A percentile compares a stretch with the other conserved stretches of the same genome.
These are phyloP conservation scores for Salvelinus namaycush DNA, from an alignment of 2,113 vertebrate genomes.

Conservation along the genomic window DNA sequence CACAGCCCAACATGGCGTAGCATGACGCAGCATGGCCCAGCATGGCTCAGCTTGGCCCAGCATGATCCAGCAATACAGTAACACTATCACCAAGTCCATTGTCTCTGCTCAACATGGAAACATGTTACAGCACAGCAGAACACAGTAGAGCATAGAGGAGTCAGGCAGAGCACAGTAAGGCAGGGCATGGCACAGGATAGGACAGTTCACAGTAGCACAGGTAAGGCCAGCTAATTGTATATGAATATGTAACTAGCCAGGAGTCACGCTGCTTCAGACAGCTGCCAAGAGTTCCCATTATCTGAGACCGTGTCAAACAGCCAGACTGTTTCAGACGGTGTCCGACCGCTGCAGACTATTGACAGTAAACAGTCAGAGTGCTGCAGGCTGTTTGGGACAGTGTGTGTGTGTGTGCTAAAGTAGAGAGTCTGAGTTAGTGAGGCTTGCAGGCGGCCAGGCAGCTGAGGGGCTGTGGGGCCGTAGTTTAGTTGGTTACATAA, in stretches of 20 bases:
- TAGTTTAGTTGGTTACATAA: conserved; percentile 57
- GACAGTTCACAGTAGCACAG: background rate
- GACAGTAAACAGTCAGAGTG: conserved; percentile 25
- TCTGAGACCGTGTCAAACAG: background rate
- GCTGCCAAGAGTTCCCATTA: background rate
- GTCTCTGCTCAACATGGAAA: too few relatives aligned
- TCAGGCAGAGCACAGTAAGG: too few relatives aligned
- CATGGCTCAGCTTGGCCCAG: background rate
- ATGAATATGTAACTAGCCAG: background rate
- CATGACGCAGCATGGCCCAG: conserved; percentile 6
- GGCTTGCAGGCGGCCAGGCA: background rate
- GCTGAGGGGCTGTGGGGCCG: background rate
- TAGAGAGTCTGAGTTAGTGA: background rate
- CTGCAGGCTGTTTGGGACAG: conserved; percentile 17
- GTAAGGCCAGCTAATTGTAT: background rate
- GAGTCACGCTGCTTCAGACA: conserved; percentile 8
- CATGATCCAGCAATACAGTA: background rate
- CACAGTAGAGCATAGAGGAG: too few relatives aligned
- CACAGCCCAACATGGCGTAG: conserved; percentile 5
- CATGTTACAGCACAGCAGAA: too few relatives aligned
- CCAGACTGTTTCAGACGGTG: conserved; percentile 7
- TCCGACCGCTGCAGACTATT: conserved; percentile 2
- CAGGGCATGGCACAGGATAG: too few relatives aligned
- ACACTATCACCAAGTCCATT: background rate
- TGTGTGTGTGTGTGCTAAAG: background rate